Conservation (phyloP, 2,888 invertebrate genomes). For the Sicus ferrugineus region DNA sequence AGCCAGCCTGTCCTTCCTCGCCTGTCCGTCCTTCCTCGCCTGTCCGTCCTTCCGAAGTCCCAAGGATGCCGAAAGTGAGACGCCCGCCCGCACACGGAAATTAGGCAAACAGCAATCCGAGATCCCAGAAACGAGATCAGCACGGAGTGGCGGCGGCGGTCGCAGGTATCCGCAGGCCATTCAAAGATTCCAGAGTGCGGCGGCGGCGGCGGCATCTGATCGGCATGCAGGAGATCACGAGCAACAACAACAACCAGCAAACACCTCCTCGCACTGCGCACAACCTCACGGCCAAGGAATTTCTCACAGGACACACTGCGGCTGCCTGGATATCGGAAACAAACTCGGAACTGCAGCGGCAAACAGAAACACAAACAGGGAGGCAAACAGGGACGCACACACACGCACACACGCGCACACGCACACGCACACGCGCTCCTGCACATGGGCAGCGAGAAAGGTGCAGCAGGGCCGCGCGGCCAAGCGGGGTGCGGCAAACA, state of each 20-base stretch:
- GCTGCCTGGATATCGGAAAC: background rate
- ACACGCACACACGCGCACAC: background rate
- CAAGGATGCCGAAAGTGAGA: conserved; percentile 41
- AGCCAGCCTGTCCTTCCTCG: conserved; percentile 7
- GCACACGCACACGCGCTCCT: background rate
- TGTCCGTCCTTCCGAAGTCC: conserved; percentile 29
- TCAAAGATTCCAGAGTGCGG: conserved; percentile 15
- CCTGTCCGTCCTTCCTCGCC: conserved; percentile 8
- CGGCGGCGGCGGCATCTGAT: conserved; percentile 7
- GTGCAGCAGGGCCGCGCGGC: too few species aligned
- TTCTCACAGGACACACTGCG: conserved; percentile 28
- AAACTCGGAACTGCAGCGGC: background rate
- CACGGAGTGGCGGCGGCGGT: conserved; percentile 24
- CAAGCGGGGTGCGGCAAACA: background rate
- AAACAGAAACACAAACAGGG: background rate
- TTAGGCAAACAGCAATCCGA: conserved; percentile 52
- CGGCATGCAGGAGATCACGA: background rate
- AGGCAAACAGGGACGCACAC: background rate
- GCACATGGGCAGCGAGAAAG: too few species aligned
- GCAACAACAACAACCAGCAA: conserved; percentile 12
- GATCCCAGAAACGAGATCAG: background rate
- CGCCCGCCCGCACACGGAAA: conserved; percentile 53
- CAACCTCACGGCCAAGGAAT: conserved; percentile 14
- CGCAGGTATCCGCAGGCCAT: conserved; percentile 34
- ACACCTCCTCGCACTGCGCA: conserved; percentile 18